Conservation (phyloP, 1,140 invertebrate species). For the Pogonomyrmex californicus region DNA sequence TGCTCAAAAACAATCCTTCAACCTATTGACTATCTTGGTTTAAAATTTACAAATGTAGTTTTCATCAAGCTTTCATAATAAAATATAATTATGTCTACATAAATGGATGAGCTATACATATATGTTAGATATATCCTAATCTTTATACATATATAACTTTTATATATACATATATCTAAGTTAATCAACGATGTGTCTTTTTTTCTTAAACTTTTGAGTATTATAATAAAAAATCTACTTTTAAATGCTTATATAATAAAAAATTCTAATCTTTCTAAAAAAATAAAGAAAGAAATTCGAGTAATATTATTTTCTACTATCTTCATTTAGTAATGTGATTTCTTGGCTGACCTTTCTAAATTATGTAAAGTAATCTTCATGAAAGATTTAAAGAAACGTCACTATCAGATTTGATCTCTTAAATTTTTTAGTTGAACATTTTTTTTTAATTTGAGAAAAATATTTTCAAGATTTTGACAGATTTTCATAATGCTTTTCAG, state of each 20-base stretch:
- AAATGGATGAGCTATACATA: not conserved
- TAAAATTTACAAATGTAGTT: not conserved
- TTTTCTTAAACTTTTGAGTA: not conserved
- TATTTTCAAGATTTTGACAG: conserved; percentile 2
- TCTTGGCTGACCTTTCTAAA: not conserved
- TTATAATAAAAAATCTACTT: not conserved
- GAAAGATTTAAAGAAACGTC: not conserved
- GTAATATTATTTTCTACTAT: not conserved
- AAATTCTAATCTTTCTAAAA: not conserved
- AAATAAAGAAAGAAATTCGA: not conserved
- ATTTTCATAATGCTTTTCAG: not conserved
- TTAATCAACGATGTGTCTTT: not conserved
- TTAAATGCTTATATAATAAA: not conserved
- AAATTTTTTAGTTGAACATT: not conserved
- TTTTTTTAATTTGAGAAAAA: conserved; percentile 5
- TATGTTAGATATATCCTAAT: not conserved
- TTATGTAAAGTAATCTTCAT: not conserved
- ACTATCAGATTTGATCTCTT: not conserved
- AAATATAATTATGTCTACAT: conserved; percentile 1
- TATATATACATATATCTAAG: not conserved
- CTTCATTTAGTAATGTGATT: not conserved
- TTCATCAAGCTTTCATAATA: not conserved
- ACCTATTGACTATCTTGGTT: not conserved
- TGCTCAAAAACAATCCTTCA: not conserved
- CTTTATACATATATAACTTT: not conserved